Percentiles rank a stretch among this genome's conserved stretches.
Conservation (phyloP, 2,888 invertebrate genomes). For the Orchesella flavescens region DNA sequence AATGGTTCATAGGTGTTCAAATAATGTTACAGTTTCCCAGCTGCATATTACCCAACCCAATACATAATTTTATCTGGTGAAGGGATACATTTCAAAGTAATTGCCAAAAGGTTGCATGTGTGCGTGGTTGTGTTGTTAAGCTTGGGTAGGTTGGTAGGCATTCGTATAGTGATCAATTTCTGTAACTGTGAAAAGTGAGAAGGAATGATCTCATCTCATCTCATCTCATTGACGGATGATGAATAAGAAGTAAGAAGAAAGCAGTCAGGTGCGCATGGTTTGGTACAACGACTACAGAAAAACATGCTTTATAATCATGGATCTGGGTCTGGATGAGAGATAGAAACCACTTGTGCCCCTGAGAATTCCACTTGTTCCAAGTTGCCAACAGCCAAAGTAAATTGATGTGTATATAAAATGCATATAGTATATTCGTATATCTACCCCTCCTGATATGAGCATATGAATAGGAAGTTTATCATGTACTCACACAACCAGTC, state of each 20-base stretch:
- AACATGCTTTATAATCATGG: conserved; percentile 32
- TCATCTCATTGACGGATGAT: conserved; percentile 50
- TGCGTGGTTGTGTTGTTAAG: not conserved
- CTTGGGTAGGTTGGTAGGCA: not conserved
- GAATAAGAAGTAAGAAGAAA: conserved; percentile 29
- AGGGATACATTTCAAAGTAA: conserved; percentile 11
- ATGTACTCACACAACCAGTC: conserved; percentile 9
- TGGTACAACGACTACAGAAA: not conserved
- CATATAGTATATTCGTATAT: not conserved
- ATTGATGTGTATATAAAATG: not conserved
- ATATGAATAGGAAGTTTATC: not conserved
- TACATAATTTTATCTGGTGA: conserved; percentile 28
- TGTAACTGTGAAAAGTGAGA: conserved; percentile 44
- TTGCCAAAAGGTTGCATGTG: conserved; percentile 11
- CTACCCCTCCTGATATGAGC: not conserved
- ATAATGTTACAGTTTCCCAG: not conserved
- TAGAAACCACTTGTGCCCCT: conserved; percentile 60
- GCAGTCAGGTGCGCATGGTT: conserved; percentile 55
- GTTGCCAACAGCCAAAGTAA: conserved; percentile 46
- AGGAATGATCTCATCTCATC: conserved; percentile 23
- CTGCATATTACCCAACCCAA: not conserved
- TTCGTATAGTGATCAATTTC: conserved; percentile 31
- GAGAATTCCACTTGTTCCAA: conserved; percentile 57
- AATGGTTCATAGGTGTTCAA: not conserved
- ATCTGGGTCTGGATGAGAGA: conserved; percentile 23